phyloP scores from a whole-genome alignment of 2,797 vertebrate species.

The Luscinia luscinia region DNA sequence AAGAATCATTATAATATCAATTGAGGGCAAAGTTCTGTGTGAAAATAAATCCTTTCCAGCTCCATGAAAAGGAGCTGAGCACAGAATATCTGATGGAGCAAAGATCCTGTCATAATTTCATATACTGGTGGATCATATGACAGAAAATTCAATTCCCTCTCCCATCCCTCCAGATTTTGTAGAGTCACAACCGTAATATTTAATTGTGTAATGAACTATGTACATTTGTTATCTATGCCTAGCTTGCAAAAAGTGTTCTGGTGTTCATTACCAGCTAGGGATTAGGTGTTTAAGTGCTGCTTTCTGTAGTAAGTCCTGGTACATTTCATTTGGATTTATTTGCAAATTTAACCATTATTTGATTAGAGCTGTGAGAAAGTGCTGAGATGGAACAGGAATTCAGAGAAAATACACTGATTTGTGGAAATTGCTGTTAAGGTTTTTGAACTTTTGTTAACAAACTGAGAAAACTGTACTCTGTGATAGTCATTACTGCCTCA shows the following conservation, averaged over 20 bases:
- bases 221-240: not conserved
- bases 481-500: not conserved
- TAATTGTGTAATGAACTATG: not conserved
- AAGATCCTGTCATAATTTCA: slow-evolving; percentile 55
- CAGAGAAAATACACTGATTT: not conserved
- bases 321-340: not conserved
- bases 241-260: not conserved
- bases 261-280: not conserved
- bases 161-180: not conserved
- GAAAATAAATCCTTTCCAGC: slow-evolving; percentile 22
- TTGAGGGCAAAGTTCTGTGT: slow-evolving; percentile 43
- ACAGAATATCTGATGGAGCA: slow-evolving; percentile 56
- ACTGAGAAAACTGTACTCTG: not conserved
- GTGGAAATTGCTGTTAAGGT: not conserved
- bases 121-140: not conserved
- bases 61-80: not conserved
- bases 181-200: not conserved
- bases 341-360: not conserved
- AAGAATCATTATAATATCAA: slow-evolving; percentile 50
- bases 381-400: not conserved
- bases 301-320: not conserved
- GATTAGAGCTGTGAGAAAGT: not conserved
- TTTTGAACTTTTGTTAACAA: not conserved
- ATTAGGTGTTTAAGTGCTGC: not conserved
- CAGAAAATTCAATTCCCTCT: slow-evolving; percentile 3